These are phyloP conservation scores for Gandaritis pyraliata DNA, from an alignment of 2,888 invertebrate species.

Conservation along the genomic window DNA sequence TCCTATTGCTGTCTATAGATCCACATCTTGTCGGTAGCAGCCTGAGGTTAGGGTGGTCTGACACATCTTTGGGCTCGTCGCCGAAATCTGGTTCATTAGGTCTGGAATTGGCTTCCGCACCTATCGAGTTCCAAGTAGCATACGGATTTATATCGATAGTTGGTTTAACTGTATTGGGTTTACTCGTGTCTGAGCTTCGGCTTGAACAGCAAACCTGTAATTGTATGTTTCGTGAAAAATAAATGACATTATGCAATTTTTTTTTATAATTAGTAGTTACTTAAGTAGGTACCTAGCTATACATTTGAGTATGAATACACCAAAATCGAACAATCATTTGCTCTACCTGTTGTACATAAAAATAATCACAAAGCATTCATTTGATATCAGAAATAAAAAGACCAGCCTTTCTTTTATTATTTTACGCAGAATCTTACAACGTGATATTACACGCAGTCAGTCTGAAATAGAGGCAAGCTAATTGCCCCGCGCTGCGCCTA, in stretches of 20 bases:
- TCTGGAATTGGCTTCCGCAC: neutral
- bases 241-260: neutral
- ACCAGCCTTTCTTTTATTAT: too few species aligned
- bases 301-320: too few species aligned
- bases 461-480: too few species aligned
- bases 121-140: slow-evolving; percentile 19
- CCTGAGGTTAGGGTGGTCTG: slow-evolving; percentile 46
- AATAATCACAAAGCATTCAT: too few species aligned
- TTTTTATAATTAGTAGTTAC: too few species aligned
- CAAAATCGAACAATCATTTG: too few species aligned
- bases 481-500: too few species aligned
- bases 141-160: slow-evolving; percentile 9
- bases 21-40: slow-evolving; percentile 82
- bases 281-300: too few species aligned
- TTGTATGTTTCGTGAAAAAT: neutral
- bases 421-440: too few species aligned
- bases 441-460: too few species aligned
- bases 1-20: slow-evolving; percentile 76
- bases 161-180: slow-evolving; percentile 6
- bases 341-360: too few species aligned
- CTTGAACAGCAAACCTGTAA: slow-evolving; percentile 58
- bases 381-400: too few species aligned
- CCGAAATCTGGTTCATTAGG: slow-evolving; percentile 6
- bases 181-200: slow-evolving; percentile 5
- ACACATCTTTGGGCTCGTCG: slow-evolving; percentile 35